phyloP scores from a whole-genome alignment of 1,140 invertebrate genomes.

The Zaprionus lachaisei region DNA sequence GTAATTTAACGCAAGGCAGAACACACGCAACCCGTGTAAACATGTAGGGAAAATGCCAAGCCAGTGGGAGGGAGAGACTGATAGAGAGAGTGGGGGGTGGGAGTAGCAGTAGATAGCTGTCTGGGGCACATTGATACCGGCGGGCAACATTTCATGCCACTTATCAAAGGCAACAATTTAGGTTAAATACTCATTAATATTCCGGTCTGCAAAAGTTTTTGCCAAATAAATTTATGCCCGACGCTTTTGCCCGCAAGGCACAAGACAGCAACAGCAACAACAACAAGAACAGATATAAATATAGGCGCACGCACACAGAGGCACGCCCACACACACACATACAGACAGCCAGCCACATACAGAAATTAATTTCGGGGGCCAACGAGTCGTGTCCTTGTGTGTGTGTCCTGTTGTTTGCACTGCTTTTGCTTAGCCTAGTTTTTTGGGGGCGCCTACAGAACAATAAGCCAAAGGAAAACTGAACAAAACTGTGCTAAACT shows the following conservation, averaged over 20 bases:
- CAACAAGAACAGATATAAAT: slow-evolving; percentile 43
- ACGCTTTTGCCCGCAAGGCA: slow-evolving; percentile 66
- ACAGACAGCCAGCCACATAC: slow-evolving; percentile 35
- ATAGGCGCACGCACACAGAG: slow-evolving; percentile 57
- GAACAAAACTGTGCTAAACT: slow-evolving; percentile 23
- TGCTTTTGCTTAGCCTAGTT: slow-evolving; percentile 63
- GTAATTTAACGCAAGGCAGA: slow-evolving; percentile 70
- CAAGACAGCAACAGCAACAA: slow-evolving; percentile 38
- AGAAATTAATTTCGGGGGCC: slow-evolving; percentile 52
- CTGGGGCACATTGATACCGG: slow-evolving; percentile 58
- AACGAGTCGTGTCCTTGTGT: slow-evolving; percentile 27
- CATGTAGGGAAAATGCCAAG: slow-evolving; percentile 23
- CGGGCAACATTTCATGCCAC: slow-evolving; percentile 74
- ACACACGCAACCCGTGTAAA: slow-evolving; percentile 34
- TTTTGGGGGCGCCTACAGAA: slow-evolving; percentile 35
- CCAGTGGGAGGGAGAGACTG: background rate
- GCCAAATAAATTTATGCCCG: slow-evolving; percentile 81
- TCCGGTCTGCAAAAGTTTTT: slow-evolving; percentile 82
- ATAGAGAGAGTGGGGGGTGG: background rate
- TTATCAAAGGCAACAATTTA: slow-evolving; percentile 84
- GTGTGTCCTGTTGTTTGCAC: slow-evolving; percentile 17
- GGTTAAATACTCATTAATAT: slow-evolving; percentile 83
- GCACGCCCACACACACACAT: slow-evolving; percentile 27
- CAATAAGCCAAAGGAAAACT: slow-evolving; percentile 28
- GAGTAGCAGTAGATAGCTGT: slow-evolving; percentile 24